Conservation (phyloP, 2,888 invertebrate genomes). For the Lissonota sp. region DNA sequence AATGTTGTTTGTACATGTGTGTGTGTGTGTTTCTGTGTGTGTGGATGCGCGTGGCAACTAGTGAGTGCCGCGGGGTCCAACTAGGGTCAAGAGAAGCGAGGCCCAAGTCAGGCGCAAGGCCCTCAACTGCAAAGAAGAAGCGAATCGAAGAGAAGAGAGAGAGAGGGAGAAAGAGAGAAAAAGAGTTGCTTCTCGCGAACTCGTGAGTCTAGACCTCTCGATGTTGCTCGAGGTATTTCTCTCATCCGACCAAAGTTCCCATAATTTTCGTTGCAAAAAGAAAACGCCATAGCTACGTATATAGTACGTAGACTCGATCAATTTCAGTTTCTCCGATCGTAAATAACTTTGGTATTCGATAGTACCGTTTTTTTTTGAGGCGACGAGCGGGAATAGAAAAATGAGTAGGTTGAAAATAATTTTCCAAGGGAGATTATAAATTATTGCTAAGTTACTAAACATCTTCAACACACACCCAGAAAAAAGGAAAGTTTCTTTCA, state of each 20-base stretch:
- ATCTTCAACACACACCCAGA: too few relatives aligned
- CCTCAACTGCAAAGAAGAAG: constrained; percentile 35
- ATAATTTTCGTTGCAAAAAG: constrained; percentile 28
- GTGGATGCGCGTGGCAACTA: constrained; percentile 64
- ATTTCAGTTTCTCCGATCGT: constrained; percentile 3
- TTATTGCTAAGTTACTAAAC: neutral
- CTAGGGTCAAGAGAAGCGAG: constrained; percentile 63
- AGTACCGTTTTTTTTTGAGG: neutral
- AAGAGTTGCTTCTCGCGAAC: constrained; percentile 38
- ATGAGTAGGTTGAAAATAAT: too few relatives aligned
- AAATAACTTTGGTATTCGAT: neutral
- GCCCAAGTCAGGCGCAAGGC: constrained; percentile 51
- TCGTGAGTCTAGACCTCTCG: constrained; percentile 65
- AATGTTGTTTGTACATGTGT: constrained; percentile 30
- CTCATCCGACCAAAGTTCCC: constrained; percentile 26
- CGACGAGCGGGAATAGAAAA: too few relatives aligned
- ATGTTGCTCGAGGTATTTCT: constrained; percentile 46
- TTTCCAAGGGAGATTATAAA: neutral
- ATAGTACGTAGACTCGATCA: neutral
- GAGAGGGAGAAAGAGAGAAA: constrained; percentile 5
- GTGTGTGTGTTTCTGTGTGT: constrained; percentile 28
- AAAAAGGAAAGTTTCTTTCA: too few relatives aligned
- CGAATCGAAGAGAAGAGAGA: constrained; percentile 29
- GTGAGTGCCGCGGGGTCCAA: constrained; percentile 64
- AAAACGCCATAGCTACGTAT: neutral